Evolutionary conservation across 35 echinoderm and acorn worm species (phyloP), one percentile per base, ranked within the genome.

Genomic region (Chiridota heheva): DNA sequence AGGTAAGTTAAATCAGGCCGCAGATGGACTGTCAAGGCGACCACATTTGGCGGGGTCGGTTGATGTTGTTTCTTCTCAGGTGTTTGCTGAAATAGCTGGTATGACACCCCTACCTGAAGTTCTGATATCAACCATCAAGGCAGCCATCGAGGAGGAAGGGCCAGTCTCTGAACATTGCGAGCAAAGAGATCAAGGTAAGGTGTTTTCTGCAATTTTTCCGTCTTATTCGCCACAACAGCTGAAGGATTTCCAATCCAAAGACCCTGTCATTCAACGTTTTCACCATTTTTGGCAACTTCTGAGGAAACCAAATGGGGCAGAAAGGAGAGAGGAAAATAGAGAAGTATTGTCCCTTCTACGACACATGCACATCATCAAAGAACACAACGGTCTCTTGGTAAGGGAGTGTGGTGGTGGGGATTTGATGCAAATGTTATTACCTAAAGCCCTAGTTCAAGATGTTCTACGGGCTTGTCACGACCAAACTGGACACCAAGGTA

Each of bases 1-100:
- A 28, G 72, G 83, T 26, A 59, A 26, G 44, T 22, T 30, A 20
- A 86, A 76, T 36, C 58, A 34, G 28, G 71, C 47, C 63, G 83
- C 59, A 18, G 83, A 77, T 86, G 83, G 71, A 27, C 55, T 86
- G 61, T 86, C 71, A 36, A 2, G 83, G 22, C 18, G 56, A 3
- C 67, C 7, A 17, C 67, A 59, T 16, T 8, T 30, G 2, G n/a
- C 3, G 18, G n/a, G 16, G 1, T 15, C 27, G 16, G 33, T 5
- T 25, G 37, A 22, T 5, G 32, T 26, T 30, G 20, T 29, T 43
- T 29, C 42, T 26, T 73, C 69, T 4, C 24, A 73, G 7, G 2
- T 8, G 17, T 29, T 3, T 58, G 20, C 30, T 10, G 16, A 15
- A 26, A 45, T 26, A 10, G 69, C 42, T 2, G 24, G n/a, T 7